phyloP scores from a whole-genome alignment of 2,888 invertebrate genomes.

The Malthinus seriepunctatus region DNA sequence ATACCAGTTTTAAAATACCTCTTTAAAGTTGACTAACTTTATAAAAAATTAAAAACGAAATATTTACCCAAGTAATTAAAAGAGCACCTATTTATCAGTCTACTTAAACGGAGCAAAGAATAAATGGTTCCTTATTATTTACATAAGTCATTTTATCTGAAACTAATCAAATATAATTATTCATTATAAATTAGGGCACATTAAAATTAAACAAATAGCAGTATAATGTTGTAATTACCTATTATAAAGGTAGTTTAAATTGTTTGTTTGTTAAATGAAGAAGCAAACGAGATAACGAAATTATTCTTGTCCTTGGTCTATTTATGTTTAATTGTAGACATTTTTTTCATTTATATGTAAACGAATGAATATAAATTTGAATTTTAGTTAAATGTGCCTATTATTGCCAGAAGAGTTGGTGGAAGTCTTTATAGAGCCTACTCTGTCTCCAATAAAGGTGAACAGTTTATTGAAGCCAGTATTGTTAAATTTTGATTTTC shows the following conservation, averaged over 20 bases:
- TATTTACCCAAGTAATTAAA: constrained; percentile 3
- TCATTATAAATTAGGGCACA: constrained; percentile 25
- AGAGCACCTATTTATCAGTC: neutral
- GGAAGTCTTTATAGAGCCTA: too few relatives aligned
- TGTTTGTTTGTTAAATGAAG: constrained; percentile 6
- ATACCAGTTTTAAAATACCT: too few relatives aligned
- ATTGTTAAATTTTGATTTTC: too few relatives aligned
- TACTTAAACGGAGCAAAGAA: neutral
- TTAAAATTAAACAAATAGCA: constrained; percentile 19
- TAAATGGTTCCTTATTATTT: constrained; percentile 3
- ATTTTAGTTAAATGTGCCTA: too few relatives aligned
- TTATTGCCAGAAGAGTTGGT: too few relatives aligned
- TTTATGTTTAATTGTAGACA: too few relatives aligned
- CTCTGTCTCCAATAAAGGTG: too few relatives aligned
- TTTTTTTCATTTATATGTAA: too few relatives aligned
- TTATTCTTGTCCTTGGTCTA: too few relatives aligned
- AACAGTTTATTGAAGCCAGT: too few relatives aligned
- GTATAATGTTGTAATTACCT: constrained; percentile 23
- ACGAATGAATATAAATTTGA: too few relatives aligned
- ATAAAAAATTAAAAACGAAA: neutral
- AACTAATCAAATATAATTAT: constrained; percentile 25
- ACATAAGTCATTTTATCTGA: constrained; percentile 10
- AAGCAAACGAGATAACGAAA: constrained; percentile 20
- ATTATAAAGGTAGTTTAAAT: constrained; percentile 15
- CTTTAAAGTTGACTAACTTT: too few relatives aligned